phyloP scores from a whole-genome alignment of 2,113 vertebrate genomes.

The Oxygymnocypris stewartii region DNA sequence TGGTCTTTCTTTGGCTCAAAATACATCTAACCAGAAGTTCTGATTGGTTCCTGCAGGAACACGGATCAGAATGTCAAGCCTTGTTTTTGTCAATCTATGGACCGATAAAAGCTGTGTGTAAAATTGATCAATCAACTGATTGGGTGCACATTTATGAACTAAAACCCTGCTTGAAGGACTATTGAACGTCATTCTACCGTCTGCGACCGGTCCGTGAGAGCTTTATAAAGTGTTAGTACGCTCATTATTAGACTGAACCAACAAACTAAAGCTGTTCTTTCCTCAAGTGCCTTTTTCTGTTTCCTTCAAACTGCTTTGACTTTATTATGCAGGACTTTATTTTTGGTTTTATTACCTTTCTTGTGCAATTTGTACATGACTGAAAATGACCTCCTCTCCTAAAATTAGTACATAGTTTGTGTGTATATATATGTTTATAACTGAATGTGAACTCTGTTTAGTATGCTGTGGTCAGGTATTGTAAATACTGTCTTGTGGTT shows the following conservation, averaged over 20 bases:
- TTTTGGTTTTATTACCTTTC: not conserved
- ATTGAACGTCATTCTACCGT: not conserved
- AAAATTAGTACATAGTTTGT: not conserved
- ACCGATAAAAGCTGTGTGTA: not conserved
- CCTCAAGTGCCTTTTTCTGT: slow-evolving; percentile 4
- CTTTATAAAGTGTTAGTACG: not conserved
- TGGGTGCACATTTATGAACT: not conserved
- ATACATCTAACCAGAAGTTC: not conserved
- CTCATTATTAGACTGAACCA: not conserved
- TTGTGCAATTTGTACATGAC: not conserved
- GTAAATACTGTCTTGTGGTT: slow-evolving; percentile 13
- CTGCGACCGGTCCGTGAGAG: not conserved
- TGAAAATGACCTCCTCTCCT: not conserved
- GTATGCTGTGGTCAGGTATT: slow-evolving; percentile 18
- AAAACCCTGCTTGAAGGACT: not conserved
- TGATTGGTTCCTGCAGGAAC: not conserved
- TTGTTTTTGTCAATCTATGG: not conserved
- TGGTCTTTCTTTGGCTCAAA: not conserved
- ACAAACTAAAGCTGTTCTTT: not conserved
- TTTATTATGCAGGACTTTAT: not conserved
- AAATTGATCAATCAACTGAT: not conserved
- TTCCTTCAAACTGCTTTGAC: not conserved
- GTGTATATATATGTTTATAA: not conserved
- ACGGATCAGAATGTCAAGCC: not conserved
- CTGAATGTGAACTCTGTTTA: slow-evolving; percentile 28